phyloP scores from a whole-genome alignment of 1,140 invertebrate genomes.

The Lanistes nyassanus region DNA sequence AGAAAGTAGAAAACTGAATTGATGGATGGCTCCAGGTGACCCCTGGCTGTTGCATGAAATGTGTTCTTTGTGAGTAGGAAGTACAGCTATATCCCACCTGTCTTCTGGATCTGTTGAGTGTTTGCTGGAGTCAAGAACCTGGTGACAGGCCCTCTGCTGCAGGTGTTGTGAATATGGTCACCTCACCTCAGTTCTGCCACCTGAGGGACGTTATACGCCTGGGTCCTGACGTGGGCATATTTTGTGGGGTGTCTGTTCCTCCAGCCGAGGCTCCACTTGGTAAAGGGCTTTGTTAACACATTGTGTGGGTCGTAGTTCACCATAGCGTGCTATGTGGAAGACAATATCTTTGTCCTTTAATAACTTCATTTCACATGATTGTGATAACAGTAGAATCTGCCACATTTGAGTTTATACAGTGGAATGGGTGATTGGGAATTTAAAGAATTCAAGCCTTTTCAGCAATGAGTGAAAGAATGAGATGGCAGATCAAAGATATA shows the following conservation, averaged over 20 bases:
- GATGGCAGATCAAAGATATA: no score
- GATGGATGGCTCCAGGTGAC: no score
- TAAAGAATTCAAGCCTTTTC: no score
- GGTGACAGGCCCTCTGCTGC: slow-evolving; percentile 89
- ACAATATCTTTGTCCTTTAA: no score
- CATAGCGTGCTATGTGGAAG: no score
- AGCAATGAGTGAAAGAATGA: no score
- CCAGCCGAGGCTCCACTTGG: slow-evolving; percentile 16
- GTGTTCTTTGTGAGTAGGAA: slow-evolving; percentile 59
- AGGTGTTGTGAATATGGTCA: slow-evolving; percentile 90
- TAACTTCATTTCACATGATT: not conserved
- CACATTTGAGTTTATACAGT: no score
- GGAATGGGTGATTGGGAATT: no score
- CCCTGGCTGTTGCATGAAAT: not conserved
- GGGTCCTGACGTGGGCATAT: slow-evolving; percentile 40
- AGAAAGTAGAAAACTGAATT: no score
- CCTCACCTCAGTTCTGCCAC: slow-evolving; percentile 92
- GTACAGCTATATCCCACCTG: slow-evolving; percentile 83
- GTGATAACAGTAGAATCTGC: no score
- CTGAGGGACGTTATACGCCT: slow-evolving; percentile 79
- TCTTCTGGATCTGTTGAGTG: slow-evolving; percentile 93
- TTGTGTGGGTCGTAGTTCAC: no score
- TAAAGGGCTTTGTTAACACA: no score
- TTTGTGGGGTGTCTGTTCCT: slow-evolving; percentile 41
- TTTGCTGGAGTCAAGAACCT: slow-evolving; percentile 93